phyloP scores from a whole-genome alignment of 1,140 invertebrate species.

The Neodiprion virginianus region DNA sequence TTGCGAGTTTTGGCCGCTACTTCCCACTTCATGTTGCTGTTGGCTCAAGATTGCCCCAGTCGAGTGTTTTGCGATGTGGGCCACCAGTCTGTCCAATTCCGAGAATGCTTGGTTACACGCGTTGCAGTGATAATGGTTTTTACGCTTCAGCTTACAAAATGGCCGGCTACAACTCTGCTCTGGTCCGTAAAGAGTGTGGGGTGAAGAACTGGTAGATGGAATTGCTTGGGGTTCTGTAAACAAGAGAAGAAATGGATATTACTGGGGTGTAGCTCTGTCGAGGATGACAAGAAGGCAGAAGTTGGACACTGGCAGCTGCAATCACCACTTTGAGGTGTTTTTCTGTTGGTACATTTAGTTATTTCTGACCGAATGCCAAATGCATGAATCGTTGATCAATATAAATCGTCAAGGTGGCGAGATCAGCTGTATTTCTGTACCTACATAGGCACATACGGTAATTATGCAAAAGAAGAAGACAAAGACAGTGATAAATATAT shows the following conservation, averaged over 20 bases:
- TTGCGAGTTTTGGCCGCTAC: constrained; percentile 23
- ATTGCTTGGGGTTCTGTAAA: constrained; percentile 56
- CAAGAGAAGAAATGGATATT: constrained; percentile 17
- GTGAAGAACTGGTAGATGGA: constrained; percentile 53
- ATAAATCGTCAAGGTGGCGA: no score
- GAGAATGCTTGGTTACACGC: constrained; percentile 86
- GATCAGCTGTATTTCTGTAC: no score
- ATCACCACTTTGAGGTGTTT: no score
- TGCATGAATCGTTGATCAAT: no score
- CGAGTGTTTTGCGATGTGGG: constrained; percentile 76
- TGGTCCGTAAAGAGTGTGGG: constrained; percentile 61
- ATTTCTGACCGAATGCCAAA: no score
- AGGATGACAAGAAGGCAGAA: no score
- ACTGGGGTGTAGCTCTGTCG: not conserved
- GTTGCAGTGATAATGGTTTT: constrained; percentile 86
- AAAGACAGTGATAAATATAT: no score
- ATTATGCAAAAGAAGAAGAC: no score
- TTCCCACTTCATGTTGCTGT: constrained; percentile 51
- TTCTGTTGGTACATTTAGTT: no score
- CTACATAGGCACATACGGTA: no score
- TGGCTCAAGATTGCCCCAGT: constrained; percentile 63
- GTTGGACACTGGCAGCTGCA: no score
- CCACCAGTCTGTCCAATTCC: constrained; percentile 70
- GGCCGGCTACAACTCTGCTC: constrained; percentile 79
- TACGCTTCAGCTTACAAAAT: constrained; percentile 86